phyloP scores from a whole-genome alignment of 2,113 vertebrate species.

The Sylvilagus bachmani region DNA sequence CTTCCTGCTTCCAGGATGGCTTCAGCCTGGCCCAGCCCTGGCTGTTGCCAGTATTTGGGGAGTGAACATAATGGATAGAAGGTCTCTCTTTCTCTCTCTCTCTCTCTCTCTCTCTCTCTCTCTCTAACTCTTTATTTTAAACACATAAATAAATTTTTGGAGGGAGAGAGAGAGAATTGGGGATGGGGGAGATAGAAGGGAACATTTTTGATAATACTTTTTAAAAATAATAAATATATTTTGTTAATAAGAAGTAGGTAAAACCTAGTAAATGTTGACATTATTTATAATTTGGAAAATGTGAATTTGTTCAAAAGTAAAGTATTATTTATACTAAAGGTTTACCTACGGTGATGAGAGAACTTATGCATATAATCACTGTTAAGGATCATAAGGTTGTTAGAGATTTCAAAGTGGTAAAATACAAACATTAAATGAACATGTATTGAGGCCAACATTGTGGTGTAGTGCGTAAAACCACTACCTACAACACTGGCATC shows the following conservation, averaged over 20 bases:
- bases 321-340: background rate
- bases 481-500: too few species aligned
- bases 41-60: too few species aligned
- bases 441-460: too few species aligned
- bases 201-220: background rate
- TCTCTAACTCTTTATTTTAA: too few species aligned
- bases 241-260: background rate
- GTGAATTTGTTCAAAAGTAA: constrained; percentile 31
- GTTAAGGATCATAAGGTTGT: background rate
- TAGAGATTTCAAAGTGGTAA: constrained; percentile 40
- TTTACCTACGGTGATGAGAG: background rate
- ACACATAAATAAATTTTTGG: too few species aligned
- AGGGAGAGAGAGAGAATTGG: background rate
- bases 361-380: background rate
- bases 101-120: too few species aligned
- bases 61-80: too few species aligned
- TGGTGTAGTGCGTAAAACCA: too few species aligned
- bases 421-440: background rate
- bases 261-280: background rate
- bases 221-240: background rate
- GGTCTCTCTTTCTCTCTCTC: too few species aligned
- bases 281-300: constrained; percentile 5
- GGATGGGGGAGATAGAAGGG: background rate
- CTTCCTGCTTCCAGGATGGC: too few species aligned
- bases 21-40: too few species aligned